Evolutionary conservation across 2,888 invertebrate genomes (phyloP).

Genomic region (Drosophila mimica): DNA sequence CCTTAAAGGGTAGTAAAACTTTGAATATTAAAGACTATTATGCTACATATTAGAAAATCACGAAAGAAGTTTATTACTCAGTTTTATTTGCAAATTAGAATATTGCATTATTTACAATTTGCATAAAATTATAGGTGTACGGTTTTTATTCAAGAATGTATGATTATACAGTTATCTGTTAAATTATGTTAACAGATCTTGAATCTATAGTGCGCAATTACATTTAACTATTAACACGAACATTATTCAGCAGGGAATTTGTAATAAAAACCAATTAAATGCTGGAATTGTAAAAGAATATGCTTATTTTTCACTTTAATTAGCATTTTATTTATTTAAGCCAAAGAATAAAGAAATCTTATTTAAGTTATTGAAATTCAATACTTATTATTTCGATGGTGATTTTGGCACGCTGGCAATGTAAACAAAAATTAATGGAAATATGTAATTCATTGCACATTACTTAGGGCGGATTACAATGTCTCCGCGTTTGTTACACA

Average conservation of each 20-base stretch:
- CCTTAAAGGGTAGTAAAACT: constrained; percentile 6
- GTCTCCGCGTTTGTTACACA: constrained; percentile 33
- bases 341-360: neutral
- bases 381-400: constrained; percentile 26
- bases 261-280: too few species aligned
- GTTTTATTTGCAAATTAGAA: neutral
- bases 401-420: constrained; percentile 26
- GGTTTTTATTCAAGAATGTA: neutral
- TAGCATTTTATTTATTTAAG: neutral
- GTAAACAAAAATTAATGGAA: constrained; percentile 26
- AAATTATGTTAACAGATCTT: too few species aligned
- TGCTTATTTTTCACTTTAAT: neutral
- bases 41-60: neutral
- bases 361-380: neutral
- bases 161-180: neutral
- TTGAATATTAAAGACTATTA: neutral
- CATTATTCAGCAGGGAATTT: neutral
- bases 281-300: neutral
- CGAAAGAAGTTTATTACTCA: neutral
- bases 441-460: constrained; percentile 30
- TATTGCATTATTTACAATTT: too few species aligned
- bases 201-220: neutral
- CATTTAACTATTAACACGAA: neutral
- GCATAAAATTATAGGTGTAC: neutral
- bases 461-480: constrained; percentile 34